A percentile compares a stretch with the other conserved stretches of the same genome.
Conservation (phyloP, 2,797 vertebrate species). For the Ctenopoma kingsleyae region DNA sequence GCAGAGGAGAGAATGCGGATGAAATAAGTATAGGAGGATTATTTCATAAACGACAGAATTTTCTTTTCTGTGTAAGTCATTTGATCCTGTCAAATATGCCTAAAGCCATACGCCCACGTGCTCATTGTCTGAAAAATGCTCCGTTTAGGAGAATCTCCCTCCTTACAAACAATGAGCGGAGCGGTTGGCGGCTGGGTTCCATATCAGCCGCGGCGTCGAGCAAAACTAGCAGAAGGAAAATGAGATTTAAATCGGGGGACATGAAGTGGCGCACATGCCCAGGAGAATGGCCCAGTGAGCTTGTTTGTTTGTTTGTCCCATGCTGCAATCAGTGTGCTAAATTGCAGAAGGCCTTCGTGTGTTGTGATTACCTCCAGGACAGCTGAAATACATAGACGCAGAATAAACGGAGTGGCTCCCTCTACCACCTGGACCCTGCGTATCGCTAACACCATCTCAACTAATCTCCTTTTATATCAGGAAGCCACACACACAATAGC, state of each 20-base stretch:
- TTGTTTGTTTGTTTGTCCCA: slow-evolving; percentile 61
- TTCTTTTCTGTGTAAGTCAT: slow-evolving; percentile 81
- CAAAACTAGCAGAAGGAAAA: slow-evolving; percentile 54
- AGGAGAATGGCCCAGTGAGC: slow-evolving; percentile 52
- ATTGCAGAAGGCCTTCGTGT: slow-evolving; percentile 51
- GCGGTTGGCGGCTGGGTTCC: slow-evolving; percentile 57
- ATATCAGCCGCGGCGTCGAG: slow-evolving; percentile 46
- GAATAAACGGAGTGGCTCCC: slow-evolving; percentile 41
- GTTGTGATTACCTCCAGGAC: slow-evolving; percentile 60
- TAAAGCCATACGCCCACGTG: slow-evolving; percentile 82
- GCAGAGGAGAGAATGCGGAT: slow-evolving; percentile 69
- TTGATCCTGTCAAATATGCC: slow-evolving; percentile 86
- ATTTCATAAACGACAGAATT: slow-evolving; percentile 85
- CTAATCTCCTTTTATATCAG: slow-evolving; percentile 18
- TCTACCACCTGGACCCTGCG: slow-evolving; percentile 46
- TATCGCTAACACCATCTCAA: slow-evolving; percentile 26
- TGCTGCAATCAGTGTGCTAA: slow-evolving; percentile 51
- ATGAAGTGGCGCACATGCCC: slow-evolving; percentile 44
- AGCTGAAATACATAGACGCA: slow-evolving; percentile 27
- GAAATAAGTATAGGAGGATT: slow-evolving; percentile 84
- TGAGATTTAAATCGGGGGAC: slow-evolving; percentile 67
- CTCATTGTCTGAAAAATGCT: slow-evolving; percentile 80
- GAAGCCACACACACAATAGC: background rate
- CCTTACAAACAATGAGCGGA: slow-evolving; percentile 56
- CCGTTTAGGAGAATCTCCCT: slow-evolving; percentile 72